Conservation (phyloP, 2,888 invertebrate genomes). For the Cyclophora albipunctata region DNA sequence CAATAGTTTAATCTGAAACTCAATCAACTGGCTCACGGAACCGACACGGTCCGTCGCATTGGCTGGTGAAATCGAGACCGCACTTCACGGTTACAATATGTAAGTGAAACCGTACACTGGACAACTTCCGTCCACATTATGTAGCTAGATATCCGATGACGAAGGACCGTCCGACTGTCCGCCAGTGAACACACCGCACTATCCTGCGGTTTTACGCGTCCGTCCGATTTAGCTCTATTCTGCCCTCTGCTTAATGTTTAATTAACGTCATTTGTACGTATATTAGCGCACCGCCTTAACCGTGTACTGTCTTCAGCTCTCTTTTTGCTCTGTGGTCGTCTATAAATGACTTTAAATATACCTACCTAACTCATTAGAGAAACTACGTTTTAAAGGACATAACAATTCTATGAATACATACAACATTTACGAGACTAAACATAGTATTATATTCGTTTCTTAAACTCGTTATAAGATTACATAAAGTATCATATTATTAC, state of each 20-base stretch:
- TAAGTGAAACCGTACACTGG: slow-evolving; percentile 67
- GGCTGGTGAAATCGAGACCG: slow-evolving; percentile 55
- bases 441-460: too few relatives aligned
- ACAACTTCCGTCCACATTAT: slow-evolving; percentile 62
- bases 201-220: slow-evolving; percentile 47
- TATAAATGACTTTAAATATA: too few relatives aligned
- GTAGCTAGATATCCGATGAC: slow-evolving; percentile 59
- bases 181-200: slow-evolving; percentile 15
- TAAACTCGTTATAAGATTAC: too few relatives aligned
- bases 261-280: slow-evolving; percentile 5
- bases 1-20: slow-evolving; percentile 52
- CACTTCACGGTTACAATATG: slow-evolving; percentile 43
- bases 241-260: slow-evolving; percentile 20
- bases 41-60: slow-evolving; percentile 49
- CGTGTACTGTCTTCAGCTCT: background rate
- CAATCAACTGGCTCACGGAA: slow-evolving; percentile 58
- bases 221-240: slow-evolving; percentile 28
- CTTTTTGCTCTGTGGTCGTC: too few relatives aligned
- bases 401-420: too few relatives aligned
- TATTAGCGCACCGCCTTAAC: background rate
- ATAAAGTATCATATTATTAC: too few relatives aligned
- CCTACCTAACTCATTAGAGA: too few relatives aligned
- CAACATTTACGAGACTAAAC: too few relatives aligned
- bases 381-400: too few relatives aligned
- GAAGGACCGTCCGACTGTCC: slow-evolving; percentile 28